Evolutionary conservation across 2,113 vertebrate genomes (phyloP).

Genomic region (Forbesichthys papilliferus): DNA sequence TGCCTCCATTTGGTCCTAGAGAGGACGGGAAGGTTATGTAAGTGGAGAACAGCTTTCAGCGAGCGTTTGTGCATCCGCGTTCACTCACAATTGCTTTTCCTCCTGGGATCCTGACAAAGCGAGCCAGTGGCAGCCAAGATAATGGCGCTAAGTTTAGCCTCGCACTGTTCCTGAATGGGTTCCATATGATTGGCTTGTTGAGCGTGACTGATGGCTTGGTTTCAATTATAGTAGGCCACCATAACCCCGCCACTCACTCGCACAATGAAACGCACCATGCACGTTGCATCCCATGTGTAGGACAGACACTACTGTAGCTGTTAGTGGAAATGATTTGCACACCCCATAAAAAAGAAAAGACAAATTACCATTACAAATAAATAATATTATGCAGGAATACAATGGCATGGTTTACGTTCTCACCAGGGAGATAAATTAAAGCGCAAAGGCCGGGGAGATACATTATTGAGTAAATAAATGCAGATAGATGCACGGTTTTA

Average conservation of each 20-base stretch:
- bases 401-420: constrained; percentile 19
- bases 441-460: constrained; percentile 18
- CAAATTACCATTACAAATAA: constrained; percentile 58
- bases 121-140: constrained; percentile 68
- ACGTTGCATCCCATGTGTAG: too few relatives aligned
- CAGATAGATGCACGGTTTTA: constrained; percentile 56
- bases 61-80: constrained; percentile 43
- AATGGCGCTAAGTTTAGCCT: constrained; percentile 71
- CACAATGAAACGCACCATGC: constrained; percentile 32
- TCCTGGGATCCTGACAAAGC: constrained; percentile 57
- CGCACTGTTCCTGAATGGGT: constrained; percentile 45
- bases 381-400: constrained; percentile 29
- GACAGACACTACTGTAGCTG: constrained; percentile 23
- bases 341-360: constrained; percentile 38
- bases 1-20: neutral
- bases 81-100: constrained; percentile 67
- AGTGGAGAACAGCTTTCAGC: constrained; percentile 46
- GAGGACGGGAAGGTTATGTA: constrained; percentile 23
- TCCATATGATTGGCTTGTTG: constrained; percentile 68
- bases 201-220: constrained; percentile 70
- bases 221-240: constrained; percentile 53
- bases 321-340: constrained; percentile 49
- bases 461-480: constrained; percentile 43
- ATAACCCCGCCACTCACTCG: neutral
- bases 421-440: constrained; percentile 28